These are phyloP conservation scores for Mionectes olivaceus DNA, from an alignment of 2,797 vertebrate species.

Conservation along the genomic window DNA sequence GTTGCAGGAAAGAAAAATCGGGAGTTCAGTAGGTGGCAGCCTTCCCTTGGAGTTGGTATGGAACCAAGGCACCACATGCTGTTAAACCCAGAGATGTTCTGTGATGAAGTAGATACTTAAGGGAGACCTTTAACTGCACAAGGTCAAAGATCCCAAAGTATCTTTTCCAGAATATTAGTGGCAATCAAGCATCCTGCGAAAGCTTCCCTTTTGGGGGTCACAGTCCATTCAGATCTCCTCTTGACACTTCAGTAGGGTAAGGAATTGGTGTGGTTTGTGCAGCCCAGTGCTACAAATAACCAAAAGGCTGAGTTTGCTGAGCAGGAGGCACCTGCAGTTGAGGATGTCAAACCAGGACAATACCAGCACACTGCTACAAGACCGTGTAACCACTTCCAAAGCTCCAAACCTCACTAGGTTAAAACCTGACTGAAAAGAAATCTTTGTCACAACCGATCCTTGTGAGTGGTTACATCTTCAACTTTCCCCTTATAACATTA, in stretches of 20 bases:
- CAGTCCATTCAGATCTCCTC: neutral
- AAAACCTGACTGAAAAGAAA: neutral
- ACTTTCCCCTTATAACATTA: neutral
- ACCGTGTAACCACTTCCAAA: neutral
- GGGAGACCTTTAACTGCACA: neutral
- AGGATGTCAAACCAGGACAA: neutral
- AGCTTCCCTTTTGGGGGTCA: neutral
- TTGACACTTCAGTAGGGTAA: neutral
- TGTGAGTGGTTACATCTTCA: neutral
- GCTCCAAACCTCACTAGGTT: neutral
- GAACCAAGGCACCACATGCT: neutral
- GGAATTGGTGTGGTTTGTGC: neutral
- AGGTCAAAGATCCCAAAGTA: neutral
- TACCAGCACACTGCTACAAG: fast-evolving
- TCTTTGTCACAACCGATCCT: neutral
- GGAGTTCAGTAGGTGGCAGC: slow-evolving; percentile 67
- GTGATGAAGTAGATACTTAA: neutral
- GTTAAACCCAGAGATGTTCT: neutral
- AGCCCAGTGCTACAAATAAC: neutral
- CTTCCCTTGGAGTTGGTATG: slow-evolving; percentile 47
- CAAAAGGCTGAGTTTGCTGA: neutral
- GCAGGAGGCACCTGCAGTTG: neutral
- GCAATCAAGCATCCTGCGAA: neutral
- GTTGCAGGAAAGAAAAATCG: neutral
- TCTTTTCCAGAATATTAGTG: neutral